A percentile compares a stretch with the other conserved stretches of the same genome.
phyloP scores from a whole-genome alignment of 2,797 vertebrate genomes.

The Ispidina lecontei region DNA sequence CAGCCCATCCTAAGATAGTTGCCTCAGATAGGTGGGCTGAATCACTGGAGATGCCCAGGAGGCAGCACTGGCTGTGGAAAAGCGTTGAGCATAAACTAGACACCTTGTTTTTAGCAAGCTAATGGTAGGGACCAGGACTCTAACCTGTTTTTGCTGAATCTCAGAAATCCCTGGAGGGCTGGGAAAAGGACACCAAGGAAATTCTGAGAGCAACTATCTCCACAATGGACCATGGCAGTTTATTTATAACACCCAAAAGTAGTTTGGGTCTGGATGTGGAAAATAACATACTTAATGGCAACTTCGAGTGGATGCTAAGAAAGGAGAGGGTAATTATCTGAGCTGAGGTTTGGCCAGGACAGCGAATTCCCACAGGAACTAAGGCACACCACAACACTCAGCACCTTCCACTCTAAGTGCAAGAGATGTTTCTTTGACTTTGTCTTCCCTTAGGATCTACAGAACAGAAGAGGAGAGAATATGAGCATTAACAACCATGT shows the following conservation, averaged over 20 bases:
- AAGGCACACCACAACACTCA: conserved; percentile 60
- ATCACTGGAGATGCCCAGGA: conserved; percentile 53
- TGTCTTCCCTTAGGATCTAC: conserved; percentile 63
- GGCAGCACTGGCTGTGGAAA: conserved; percentile 20
- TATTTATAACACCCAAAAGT: not conserved
- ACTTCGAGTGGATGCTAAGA: conserved; percentile 4
- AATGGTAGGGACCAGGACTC: not conserved
- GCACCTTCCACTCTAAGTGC: conserved; percentile 39
- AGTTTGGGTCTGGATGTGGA: not conserved
- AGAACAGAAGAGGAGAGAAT: conserved; percentile 19
- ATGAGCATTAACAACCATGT: not conserved
- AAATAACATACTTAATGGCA: not conserved
- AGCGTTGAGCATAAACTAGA: conserved; percentile 5
- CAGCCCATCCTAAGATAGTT: conserved; percentile 51
- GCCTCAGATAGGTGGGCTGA: conserved; percentile 63
- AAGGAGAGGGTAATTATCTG: conserved; percentile 19
- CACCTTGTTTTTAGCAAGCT: not conserved
- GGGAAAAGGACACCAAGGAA: not conserved
- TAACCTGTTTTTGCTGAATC: not conserved
- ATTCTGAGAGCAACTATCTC: not conserved
- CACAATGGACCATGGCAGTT: accelerated
- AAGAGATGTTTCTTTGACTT: conserved; percentile 36
- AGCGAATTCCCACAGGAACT: conserved; percentile 67
- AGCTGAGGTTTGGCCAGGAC: conserved; percentile 51
- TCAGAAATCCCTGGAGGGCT: not conserved